Percentiles rank a stretch among this genome's conserved stretches.
phyloP scores from a whole-genome alignment of 1,140 invertebrate genomes.

The Dreissena polymorpha region DNA sequence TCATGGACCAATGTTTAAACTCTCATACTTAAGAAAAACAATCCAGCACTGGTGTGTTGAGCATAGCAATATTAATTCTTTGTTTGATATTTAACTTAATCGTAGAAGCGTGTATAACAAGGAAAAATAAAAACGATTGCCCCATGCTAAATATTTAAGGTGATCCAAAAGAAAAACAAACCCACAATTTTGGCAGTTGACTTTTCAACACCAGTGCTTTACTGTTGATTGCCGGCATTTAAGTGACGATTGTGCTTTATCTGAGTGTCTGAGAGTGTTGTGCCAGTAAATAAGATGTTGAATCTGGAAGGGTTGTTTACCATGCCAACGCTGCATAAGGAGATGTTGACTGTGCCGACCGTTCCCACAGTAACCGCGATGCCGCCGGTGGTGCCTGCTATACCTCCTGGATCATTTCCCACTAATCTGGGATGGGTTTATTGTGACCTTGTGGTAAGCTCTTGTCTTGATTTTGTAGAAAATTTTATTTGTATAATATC shows the following conservation, averaged over 20 bases:
- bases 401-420: constrained; percentile 20
- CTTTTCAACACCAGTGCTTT: too few species aligned
- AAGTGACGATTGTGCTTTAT: background rate
- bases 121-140: too few species aligned
- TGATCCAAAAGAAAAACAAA: background rate
- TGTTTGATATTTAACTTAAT: too few species aligned
- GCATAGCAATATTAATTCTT: too few species aligned
- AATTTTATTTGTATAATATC: too few species aligned
- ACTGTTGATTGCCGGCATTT: background rate
- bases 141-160: too few species aligned
- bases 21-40: too few species aligned
- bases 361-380: constrained; percentile 41
- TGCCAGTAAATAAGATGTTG: constrained; percentile 3
- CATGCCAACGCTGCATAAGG: constrained; percentile 39
- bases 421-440: constrained; percentile 50
- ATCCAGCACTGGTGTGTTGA: too few species aligned
- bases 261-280: background rate
- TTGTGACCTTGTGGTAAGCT: constrained; percentile 51
- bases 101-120: too few species aligned
- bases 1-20: too few species aligned
- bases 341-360: constrained; percentile 48
- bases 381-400: constrained; percentile 40
- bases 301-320: constrained; percentile 49
- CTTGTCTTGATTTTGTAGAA: background rate
- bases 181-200: background rate